Base-by-base conservation (phyloP, 2,113 vertebrate genomes). In the Nothoprocta pentlandii region DNA sequence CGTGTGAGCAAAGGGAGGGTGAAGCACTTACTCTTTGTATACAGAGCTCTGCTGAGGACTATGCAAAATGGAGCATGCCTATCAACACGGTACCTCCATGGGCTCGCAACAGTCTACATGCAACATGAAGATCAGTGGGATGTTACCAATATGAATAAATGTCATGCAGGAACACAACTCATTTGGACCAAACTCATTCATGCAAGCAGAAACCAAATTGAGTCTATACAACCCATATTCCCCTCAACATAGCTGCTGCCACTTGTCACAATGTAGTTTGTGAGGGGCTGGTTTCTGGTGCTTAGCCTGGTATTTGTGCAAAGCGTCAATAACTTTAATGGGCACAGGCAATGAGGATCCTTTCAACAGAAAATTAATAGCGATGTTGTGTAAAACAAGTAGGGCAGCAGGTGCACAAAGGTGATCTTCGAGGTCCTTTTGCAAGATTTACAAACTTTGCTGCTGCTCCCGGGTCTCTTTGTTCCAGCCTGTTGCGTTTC, bases 351-450 rank as follows among this genome's bases (percentile, higher is more conserved):
- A 84, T 90, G 42, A 26, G 41, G 42, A 25, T 39, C 68, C 93
- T 95, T 95, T 95, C 96, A 96, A 90, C 85, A 93, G 80, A 78
- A 93, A 76, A 94, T 90, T 71, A 95, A 69, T 59, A 61, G 42
- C 2, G 32, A 2, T 90, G 64, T 34, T 92, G 68, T 87, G 96
- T 96, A 97, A 98, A 96, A 95, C 2, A 83, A 98, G 96, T 87
- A 87, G 87, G 77, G 42, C 77, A 93, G 89, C 97, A 98, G 98
- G 95, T 97, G 97, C 94, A 68, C 42, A 47, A 82, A 56, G 70
- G 74, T 77, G 69, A 69, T 69, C 66, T 84, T 42, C 68, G 36
- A 82, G 20, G 41, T 80, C 69, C 49, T 70, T 90, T 69, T 19
- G 1, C 32, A 54, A 81, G 67, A 66, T 49, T 87, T 46, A 34